Evolutionary conservation across 2,113 vertebrate genomes (phyloP), one percentile per base, ranked within the genome.

Genomic region (Typhlomys cinereus): DNA sequence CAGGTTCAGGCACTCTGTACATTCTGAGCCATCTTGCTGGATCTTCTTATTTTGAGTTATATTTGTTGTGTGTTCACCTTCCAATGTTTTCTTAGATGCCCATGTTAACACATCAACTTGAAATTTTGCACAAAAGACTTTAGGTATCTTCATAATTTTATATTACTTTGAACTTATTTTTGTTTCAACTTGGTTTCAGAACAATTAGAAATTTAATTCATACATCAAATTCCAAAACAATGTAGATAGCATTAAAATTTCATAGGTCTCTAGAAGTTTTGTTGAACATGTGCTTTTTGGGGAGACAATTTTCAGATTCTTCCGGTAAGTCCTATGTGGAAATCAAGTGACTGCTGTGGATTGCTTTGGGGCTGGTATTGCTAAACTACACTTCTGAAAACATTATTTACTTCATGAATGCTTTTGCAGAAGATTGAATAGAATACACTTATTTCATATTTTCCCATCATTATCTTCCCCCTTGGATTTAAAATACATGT

Each of bases 151-250:
- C n/a, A 2, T 67, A 54, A 9, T n/a, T 90, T 67, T 75, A 73
- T 74, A 85, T 91, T 85, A 5, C 48, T 92, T 44, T 20, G 41
- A 0, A 79, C 10, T 69, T 80, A 31, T 31, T 7, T 92, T 92
- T 5, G 15, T 81, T 64, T 94, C 41, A 75, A 2, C 64, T 84
- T 36, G 93, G 13, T 17, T 83, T 90, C 15, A 71, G 31, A 76
- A 91, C 36, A 83, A 14, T 70, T 59, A 3, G 9, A 73, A 3
- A 91, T 64, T 70, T 36, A 80, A 71, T 69, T 64, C 46, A 39
- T 64, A 85, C 50, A 75, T 44, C 34, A 71, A 59, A 3, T 92
- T 83, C 4, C n/a, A 36, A 73, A 80, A 85, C 92, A 36, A 93
- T 23, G 62, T 87, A 64, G 61, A n/a, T 39, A 75, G 1, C 41